These are phyloP conservation scores for Hipposideros larvatus DNA, from an alignment of 2,797 vertebrate species.

Conservation along the genomic window DNA sequence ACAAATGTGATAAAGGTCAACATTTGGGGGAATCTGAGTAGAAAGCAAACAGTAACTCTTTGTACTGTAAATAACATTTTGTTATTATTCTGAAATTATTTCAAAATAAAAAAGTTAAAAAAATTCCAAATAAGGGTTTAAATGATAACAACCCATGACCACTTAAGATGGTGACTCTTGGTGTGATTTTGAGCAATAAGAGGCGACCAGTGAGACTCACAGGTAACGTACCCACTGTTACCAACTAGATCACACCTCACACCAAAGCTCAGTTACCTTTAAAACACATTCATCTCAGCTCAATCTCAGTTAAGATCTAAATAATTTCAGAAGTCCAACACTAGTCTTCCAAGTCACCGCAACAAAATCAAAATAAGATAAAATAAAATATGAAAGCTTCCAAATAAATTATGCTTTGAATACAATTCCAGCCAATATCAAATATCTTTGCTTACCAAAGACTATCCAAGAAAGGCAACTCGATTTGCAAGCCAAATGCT, in stretches of 20 bases:
- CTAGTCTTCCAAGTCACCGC: background rate
- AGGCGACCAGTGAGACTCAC: background rate
- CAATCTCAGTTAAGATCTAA: background rate
- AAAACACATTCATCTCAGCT: background rate
- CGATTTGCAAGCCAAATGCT: background rate
- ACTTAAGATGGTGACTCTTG: background rate
- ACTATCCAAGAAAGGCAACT: background rate
- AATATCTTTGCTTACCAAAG: background rate
- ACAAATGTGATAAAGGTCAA: background rate
- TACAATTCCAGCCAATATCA: background rate
- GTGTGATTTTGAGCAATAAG: background rate
- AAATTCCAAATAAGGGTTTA: background rate
- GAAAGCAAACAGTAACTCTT: background rate
- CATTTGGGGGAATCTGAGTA: background rate
- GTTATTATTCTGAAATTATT: conserved; percentile 21
- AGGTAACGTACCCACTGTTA: background rate
- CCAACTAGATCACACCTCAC: background rate
- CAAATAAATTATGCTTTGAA: background rate
- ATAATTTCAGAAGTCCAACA: background rate
- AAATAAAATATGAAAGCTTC: background rate
- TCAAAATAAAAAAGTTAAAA: background rate
- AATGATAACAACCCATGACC: background rate
- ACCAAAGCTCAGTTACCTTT: background rate
- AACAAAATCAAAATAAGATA: conserved; percentile 32
- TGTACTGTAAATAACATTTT: background rate